Evolutionary conservation across 2,888 invertebrate genomes (phyloP).

Genomic region (Lasioglossum pauxillum): DNA sequence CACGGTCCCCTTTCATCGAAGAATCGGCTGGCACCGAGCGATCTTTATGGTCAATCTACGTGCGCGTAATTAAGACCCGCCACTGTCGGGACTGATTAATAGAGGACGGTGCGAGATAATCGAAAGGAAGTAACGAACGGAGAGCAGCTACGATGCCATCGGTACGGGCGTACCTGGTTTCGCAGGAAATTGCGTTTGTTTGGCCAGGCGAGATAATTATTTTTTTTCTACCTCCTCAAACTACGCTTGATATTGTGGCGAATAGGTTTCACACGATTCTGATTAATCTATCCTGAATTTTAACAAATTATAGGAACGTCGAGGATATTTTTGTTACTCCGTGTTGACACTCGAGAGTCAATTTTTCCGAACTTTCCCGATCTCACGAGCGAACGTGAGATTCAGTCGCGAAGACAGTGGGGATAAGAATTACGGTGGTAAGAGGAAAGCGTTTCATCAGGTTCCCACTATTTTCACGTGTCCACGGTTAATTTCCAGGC

Average conservation of each 20-base stretch:
- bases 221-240: conserved; percentile 1
- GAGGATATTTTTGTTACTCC: not conserved
- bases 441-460: not conserved
- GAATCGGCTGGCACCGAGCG: conserved; percentile 78
- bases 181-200: conserved; percentile 71
- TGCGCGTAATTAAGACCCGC: conserved; percentile 82
- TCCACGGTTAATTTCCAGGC: conserved; percentile 27
- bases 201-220: conserved; percentile 65
- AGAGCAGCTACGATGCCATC: conserved; percentile 77
- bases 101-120: conserved; percentile 83
- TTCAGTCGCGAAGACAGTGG: not conserved
- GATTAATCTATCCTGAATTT: not conserved
- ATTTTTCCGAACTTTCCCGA: not conserved
- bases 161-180: conserved; percentile 56
- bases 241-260: conserved; percentile 10
- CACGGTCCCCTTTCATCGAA: conserved; percentile 72
- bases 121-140: conserved; percentile 83
- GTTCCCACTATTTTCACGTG: conserved; percentile 10
- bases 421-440: not conserved
- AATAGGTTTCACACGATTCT: not conserved
- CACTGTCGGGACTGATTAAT: conserved; percentile 83
- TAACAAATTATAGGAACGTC: not conserved
- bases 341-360: not conserved
- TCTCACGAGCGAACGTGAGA: not conserved
- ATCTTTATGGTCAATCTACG: conserved; percentile 83